Base-by-base conservation (phyloP, 2,888 invertebrate species). In the Tortrix viridana region DNA sequence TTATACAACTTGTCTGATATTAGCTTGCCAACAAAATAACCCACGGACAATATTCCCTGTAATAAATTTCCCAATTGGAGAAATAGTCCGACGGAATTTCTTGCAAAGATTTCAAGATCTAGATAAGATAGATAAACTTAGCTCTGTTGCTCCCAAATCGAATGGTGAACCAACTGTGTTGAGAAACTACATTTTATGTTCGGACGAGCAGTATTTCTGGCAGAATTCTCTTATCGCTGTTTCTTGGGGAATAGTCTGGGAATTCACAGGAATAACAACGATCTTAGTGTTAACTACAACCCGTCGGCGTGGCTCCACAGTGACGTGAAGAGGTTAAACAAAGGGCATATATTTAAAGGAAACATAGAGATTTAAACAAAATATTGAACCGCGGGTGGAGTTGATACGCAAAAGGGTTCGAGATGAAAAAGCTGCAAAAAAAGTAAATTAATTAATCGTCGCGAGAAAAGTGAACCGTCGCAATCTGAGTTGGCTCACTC, bases 401-500 rank as follows among this genome's bases (percentile, higher is more conserved):
- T 16, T 52, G 14, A 52, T 61, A 65, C 60, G 53, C 46, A 67
- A 64, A 63, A 46, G 65, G 67, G 54, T 46, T 56, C 41, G 56
- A 66, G 59, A 72, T 77, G 78, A 79, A 75, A 73, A 73, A 75
- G 56, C 71, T 72, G 69, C 59, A 69, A 69, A 75, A 75, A 74
- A 73, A 80, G 75, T 77, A 76, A 79, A 79, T 77, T 78, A 72
- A 79, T 79, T 80, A 81, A 72, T 73, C 75, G 74, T 74, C 71
- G 68, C 62, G 68, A 69, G 65, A 74, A 75, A 79, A 83, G 78
- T 79, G 80, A 79, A 77, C 72, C 74, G 72, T 73, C 70, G 76
- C 77, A 82, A 81, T 79, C 80, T 74, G 75, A 79, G 76, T 76
- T 72, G 74, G 77, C 75, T 82, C 77, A 75, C 77, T 72, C 75